These are phyloP conservation scores for Emys orbicularis DNA, from an alignment of 2,797 vertebrate species.

Conservation along the genomic window DNA sequence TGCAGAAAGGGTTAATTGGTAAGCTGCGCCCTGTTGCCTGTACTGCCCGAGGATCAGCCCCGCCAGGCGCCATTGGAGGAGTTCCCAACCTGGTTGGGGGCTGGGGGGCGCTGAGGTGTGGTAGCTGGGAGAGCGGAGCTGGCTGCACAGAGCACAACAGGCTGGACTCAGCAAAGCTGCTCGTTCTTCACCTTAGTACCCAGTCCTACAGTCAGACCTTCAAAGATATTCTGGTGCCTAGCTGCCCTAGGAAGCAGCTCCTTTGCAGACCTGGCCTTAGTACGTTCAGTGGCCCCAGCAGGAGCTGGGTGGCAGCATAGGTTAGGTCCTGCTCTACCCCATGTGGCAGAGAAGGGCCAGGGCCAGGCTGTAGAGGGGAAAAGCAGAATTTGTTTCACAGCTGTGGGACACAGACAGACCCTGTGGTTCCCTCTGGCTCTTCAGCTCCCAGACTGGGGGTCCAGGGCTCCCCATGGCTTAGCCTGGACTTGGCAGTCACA, in stretches of 20 bases:
- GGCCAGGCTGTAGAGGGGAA: background rate
- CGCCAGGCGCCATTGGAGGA: rapidly evolving
- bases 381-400: background rate
- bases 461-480: background rate
- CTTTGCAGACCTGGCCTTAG: background rate
- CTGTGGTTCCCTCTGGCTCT: no score
- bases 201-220: no score
- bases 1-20: background rate
- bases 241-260: no score
- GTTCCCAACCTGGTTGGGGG: background rate
- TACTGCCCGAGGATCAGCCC: background rate
- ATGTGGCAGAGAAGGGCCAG: background rate
- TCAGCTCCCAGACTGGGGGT: background rate
- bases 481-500: background rate
- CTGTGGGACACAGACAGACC: background rate
- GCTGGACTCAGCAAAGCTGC: background rate
- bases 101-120: background rate
- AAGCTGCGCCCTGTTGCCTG: background rate
- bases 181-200: no score
- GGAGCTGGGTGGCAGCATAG: background rate
- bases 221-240: no score
- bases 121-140: background rate
- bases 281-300: background rate
- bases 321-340: background rate
- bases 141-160: no score